Base-by-base conservation (phyloP, 2,797 vertebrate species). In the Otolemur crassicaudatus region DNA sequence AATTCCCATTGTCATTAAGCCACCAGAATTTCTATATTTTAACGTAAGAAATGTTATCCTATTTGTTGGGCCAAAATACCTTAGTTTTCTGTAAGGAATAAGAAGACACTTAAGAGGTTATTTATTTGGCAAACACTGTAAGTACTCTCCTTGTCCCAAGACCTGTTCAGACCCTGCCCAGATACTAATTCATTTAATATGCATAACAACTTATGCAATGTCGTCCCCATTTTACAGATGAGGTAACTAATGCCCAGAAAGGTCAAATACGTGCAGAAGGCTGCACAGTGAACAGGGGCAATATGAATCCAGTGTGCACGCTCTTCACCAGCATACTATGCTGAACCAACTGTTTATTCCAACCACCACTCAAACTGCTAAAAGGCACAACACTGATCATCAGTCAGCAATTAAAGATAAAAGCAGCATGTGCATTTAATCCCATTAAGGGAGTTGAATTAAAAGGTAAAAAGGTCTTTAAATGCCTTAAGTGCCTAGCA, bases 11-110 rank as follows among this genome's bases (percentile, higher is more conserved):
- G 11, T 37, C 53, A 75, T 58, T 29, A 81, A 87, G 75, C 29
- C 53, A n/a, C 37, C 58, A 72, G 63, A 82, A 86, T 49, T 56
- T 76, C 53, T 70, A 46, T 10, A 76, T 73, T 82, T 82, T 67
- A 49, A 95, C 4, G 58, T 70, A 53, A 88, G 29, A 93, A 77
- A 79, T 16, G 16, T 16, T 84, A 20, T 16, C 20, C 87, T 46
- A 73, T 27, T 58, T 85, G 43, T 37, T 25, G 23, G 86, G 80
- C 91, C 90, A 75, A 93, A 96, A 73, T 37, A 92, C n/a, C 14
- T 60, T 83, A 56, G 53, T 43, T 65, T 43, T 91, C 69, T 90
- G 11, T 61, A 75, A 67, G 27, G 20, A 89, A 79, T 31, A 2
- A 63, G 5, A 80, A 60, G 31, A 20, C 65, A 53, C 13, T 60